Percentiles rank a stretch among this genome's conserved stretches.
Conservation (phyloP, 35 echinoderm and acorn worm species). For the Lytechinus pictus region DNA sequence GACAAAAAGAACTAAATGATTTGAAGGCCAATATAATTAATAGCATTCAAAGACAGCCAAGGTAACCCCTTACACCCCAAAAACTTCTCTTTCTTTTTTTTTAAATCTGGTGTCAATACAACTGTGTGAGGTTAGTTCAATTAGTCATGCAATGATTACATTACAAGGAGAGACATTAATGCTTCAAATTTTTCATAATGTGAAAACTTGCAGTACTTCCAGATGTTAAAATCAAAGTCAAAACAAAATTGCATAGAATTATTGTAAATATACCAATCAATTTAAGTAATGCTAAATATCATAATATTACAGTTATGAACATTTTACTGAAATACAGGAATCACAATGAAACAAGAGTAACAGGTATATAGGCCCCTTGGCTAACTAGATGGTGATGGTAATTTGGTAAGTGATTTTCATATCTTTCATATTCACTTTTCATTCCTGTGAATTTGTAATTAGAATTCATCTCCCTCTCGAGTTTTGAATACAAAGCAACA, state of each 20-base stretch:
- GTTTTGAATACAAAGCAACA: neutral
- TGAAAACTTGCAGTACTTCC: no score
- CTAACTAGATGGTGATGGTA: neutral
- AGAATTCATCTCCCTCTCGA: neutral
- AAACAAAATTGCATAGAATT: no score
- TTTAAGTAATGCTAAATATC: no score
- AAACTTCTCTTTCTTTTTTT: no score
- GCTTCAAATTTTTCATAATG: no score
- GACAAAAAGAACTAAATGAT: neutral
- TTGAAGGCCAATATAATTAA: neutral
- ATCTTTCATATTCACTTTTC: neutral
- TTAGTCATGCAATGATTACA: neutral
- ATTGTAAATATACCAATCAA: no score
- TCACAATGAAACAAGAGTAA: no score
- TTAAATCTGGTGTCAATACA: neutral
- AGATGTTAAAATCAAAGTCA: no score
- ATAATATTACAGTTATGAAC: no score
- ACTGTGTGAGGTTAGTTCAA: neutral
- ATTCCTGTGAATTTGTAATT: neutral
- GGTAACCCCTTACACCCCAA: neutral
- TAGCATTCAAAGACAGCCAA: neutral
- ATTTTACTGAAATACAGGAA: no score
- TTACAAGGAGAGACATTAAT: neutral
- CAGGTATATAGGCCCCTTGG: no score
- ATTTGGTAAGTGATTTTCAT: neutral